These are phyloP conservation scores for Coregonus sp. DNA, from an alignment of 2,797 vertebrate genomes.

Conservation along the genomic window DNA sequence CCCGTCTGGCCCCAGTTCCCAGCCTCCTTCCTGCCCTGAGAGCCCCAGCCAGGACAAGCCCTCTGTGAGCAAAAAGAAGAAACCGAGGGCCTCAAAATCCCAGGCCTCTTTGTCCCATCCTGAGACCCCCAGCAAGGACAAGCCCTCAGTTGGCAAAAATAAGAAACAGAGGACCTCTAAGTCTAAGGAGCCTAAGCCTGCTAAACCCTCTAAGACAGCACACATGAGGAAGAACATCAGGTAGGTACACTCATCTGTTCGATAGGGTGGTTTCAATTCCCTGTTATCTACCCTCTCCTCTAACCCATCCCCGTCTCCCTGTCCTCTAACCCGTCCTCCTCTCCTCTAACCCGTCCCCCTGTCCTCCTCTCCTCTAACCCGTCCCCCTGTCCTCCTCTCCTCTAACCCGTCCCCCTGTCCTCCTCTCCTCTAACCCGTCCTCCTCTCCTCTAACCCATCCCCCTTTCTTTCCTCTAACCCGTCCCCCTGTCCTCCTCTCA, in stretches of 20 bases:
- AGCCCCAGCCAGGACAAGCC: conserved; percentile 73
- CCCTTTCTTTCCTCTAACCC: too few species aligned
- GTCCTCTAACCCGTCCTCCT: too few species aligned
- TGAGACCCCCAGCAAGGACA: conserved; percentile 72
- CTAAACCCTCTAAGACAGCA: conserved; percentile 81
- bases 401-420: too few species aligned
- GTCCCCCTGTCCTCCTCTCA: too few species aligned
- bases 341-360: too few species aligned
- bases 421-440: too few species aligned
- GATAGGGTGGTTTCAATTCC: background rate
- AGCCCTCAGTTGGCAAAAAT: conserved; percentile 53
- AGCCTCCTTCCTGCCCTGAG: conserved; percentile 68
- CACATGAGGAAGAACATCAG: conserved; percentile 98
- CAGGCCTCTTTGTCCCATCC: background rate
- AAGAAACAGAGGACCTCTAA: conserved; percentile 45
- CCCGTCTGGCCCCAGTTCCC: conserved; percentile 63
- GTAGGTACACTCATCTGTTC: conserved; percentile 62
- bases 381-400: too few species aligned
- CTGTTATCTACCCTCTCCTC: background rate
- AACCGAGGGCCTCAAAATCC: conserved; percentile 69
- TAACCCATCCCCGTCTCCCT: background rate
- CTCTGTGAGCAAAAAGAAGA: conserved; percentile 83
- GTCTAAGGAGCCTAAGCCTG: conserved; percentile 62
- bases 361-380: too few species aligned
- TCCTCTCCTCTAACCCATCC: too few species aligned